These are phyloP conservation scores for Leucoraja erinaceus DNA, from an alignment of 2,113 vertebrate genomes.

Conservation along the genomic window DNA sequence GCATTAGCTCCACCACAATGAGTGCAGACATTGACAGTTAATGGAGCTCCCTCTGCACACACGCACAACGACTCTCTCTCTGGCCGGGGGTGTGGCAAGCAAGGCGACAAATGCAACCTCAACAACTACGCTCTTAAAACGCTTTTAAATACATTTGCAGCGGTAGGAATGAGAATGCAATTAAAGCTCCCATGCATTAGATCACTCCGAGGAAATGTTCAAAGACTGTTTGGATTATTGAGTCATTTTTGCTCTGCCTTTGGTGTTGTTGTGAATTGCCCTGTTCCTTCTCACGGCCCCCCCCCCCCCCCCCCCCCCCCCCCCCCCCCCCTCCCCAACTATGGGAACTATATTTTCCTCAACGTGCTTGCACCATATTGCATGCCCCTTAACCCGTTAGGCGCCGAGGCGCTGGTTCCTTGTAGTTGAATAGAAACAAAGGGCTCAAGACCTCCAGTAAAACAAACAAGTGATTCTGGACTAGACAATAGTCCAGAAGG, in stretches of 20 bases:
- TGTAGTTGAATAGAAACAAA: neutral
- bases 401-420: no score
- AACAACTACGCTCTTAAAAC: neutral
- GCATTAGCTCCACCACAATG: slow-evolving; percentile 20
- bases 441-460: neutral
- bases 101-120: neutral
- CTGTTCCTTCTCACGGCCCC: neutral
- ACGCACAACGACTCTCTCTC: neutral
- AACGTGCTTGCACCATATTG: neutral
- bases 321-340: no score
- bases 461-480: neutral
- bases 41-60: neutral
- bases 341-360: neutral
- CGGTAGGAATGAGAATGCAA: neutral
- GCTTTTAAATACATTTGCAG: neutral
- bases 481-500: neutral
- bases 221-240: neutral
- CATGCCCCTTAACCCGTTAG: neutral
- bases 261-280: neutral
- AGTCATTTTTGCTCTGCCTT: neutral
- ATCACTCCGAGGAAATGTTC: neutral
- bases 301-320: no score
- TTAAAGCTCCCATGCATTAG: neutral
- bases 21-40: slow-evolving; percentile 39
- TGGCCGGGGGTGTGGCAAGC: neutral